These are phyloP conservation scores for Mythimna pallens DNA, from an alignment of 2,888 invertebrate genomes.

Conservation along the genomic window DNA sequence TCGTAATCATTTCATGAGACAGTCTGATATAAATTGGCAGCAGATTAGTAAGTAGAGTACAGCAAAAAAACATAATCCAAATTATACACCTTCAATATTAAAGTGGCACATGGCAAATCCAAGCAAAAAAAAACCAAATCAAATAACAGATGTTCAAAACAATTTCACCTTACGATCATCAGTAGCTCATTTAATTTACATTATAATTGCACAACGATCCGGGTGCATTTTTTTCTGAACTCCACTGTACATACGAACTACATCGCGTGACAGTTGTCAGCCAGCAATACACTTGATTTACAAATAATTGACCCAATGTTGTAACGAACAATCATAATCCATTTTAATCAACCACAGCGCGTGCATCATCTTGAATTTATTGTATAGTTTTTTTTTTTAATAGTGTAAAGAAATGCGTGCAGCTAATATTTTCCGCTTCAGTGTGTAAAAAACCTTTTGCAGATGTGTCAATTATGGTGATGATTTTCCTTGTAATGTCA, in stretches of 20 bases:
- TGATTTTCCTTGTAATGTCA: constrained; percentile 72
- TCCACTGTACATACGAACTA: constrained; percentile 46
- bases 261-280: constrained; percentile 78
- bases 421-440: constrained; percentile 84
- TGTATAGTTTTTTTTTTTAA: constrained; percentile 58
- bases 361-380: constrained; percentile 70
- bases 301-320: constrained; percentile 84
- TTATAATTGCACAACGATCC: constrained; percentile 57
- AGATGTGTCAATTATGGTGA: constrained; percentile 78
- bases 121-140: constrained; percentile 31
- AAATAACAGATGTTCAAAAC: constrained; percentile 55
- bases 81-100: constrained; percentile 23
- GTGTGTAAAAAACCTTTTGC: constrained; percentile 71
- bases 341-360: constrained; percentile 79
- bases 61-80: constrained; percentile 26
- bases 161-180: constrained; percentile 52
- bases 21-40: constrained; percentile 1
- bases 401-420: constrained; percentile 80
- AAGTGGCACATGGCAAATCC: constrained; percentile 31
- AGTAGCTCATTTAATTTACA: constrained; percentile 65
- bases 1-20: not conserved
- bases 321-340: constrained; percentile 81
- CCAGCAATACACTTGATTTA: constrained; percentile 82
- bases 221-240: constrained; percentile 58
- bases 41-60: constrained; percentile 21